Percentiles rank a stretch among this genome's conserved stretches.
phyloP scores from a whole-genome alignment of 2,113 vertebrate genomes.

The Vimba vimba region DNA sequence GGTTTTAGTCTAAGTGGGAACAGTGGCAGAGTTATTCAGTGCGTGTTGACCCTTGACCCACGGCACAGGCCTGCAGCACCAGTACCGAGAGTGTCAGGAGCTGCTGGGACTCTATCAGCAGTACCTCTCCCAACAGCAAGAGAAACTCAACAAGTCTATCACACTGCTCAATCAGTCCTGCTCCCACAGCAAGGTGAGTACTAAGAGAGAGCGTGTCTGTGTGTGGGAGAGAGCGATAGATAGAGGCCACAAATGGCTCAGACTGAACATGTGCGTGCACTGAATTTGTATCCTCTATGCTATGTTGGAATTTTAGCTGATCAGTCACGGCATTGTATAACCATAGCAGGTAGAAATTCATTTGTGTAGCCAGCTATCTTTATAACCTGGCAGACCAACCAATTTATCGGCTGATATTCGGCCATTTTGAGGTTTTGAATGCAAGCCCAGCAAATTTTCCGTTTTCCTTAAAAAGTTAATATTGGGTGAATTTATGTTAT shows the following conservation, averaged over 20 bases:
- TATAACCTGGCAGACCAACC: background rate
- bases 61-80: constrained; percentile 86
- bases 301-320: background rate
- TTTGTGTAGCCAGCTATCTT: background rate
- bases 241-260: constrained; percentile 8
- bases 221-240: constrained; percentile 20
- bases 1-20: constrained; percentile 37
- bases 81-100: constrained; percentile 96
- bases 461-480: background rate
- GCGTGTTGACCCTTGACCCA: constrained; percentile 80
- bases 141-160: constrained; percentile 86
- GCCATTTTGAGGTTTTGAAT: background rate
- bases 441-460: background rate
- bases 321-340: background rate
- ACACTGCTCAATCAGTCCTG: constrained; percentile 79
- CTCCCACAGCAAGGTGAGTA: constrained; percentile 81
- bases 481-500: background rate
- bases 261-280: constrained; percentile 1
- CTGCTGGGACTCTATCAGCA: constrained; percentile 94
- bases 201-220: background rate
- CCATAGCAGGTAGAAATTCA: background rate
- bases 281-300: constrained; percentile 14
- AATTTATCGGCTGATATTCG: background rate
- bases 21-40: constrained; percentile 45
- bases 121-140: constrained; percentile 91